Conservation (phyloP, 2,797 vertebrate species). For the Mionectes olivaceus region DNA sequence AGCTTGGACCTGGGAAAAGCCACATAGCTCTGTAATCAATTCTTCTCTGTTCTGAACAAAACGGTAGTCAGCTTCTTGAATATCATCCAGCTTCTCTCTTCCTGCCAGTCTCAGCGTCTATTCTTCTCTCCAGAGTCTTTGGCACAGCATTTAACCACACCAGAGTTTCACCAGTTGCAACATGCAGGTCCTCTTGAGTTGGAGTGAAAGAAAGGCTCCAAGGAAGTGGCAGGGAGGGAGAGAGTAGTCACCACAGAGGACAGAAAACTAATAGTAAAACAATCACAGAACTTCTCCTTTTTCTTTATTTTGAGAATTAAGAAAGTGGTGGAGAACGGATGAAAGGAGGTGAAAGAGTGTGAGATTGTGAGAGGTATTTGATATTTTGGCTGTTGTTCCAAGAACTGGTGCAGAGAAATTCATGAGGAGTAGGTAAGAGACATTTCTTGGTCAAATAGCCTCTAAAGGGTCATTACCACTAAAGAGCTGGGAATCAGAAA, state of each 20-base stretch:
- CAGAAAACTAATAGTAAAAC: background rate
- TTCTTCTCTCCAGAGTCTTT: conserved; percentile 29
- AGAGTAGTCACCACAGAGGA: background rate
- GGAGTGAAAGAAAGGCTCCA: background rate
- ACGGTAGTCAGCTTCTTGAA: conserved; percentile 44
- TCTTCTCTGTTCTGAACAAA: conserved; percentile 29
- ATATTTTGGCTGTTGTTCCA: background rate
- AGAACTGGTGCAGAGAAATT: background rate
- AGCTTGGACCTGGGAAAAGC: background rate
- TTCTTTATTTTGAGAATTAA: background rate
- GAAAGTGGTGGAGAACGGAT: background rate
- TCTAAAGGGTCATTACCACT: background rate
- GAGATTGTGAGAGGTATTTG: background rate
- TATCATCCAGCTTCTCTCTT: conserved; percentile 57
- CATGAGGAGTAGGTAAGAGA: background rate
- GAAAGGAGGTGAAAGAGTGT: background rate
- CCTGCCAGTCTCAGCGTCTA: conserved; percentile 38
- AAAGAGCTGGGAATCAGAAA: background rate
- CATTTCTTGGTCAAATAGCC: background rate
- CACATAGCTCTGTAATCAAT: background rate
- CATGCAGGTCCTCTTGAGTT: conserved; percentile 2
- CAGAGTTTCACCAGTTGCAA: conserved; percentile 46
- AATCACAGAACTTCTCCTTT: accelerated
- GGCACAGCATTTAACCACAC: conserved; percentile 37
- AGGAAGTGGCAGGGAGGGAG: background rate